A percentile compares a stretch with the other conserved stretches of the same genome.
Conservation (phyloP, 1,140 invertebrate genomes). For the Trichoplusia ni region DNA sequence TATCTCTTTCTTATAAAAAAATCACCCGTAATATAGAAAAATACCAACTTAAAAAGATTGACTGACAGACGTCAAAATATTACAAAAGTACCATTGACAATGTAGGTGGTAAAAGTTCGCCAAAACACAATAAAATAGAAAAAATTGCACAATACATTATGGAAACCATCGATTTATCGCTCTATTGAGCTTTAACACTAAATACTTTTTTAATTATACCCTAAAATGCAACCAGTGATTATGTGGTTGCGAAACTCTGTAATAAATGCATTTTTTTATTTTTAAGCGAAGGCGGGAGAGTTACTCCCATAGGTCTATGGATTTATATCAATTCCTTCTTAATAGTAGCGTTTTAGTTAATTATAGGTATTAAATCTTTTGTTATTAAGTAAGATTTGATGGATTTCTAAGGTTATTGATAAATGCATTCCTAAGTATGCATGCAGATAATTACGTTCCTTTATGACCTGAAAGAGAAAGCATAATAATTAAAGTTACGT, state of each 20-base stretch:
- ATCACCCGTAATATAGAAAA: background rate
- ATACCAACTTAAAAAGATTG: conserved; percentile 35
- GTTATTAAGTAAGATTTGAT: conserved; percentile 27
- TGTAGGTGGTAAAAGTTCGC: background rate
- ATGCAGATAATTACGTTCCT: background rate
- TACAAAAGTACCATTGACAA: background rate
- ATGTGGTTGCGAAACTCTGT: conserved; percentile 69
- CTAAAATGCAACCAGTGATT: conserved; percentile 54
- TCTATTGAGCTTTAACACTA: conserved; percentile 59
- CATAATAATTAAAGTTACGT: no score
- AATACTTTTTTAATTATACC: conserved; percentile 69
- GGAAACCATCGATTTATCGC: conserved; percentile 54
- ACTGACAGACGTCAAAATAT: conserved; percentile 48
- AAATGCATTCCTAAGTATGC: background rate
- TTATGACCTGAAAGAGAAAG: no score
- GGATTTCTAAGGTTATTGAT: conserved; percentile 2
- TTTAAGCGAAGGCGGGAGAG: conserved; percentile 34
- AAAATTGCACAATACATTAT: conserved; percentile 26
- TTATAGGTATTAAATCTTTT: conserved; percentile 51
- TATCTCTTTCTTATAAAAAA: no score
- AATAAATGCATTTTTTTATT: conserved; percentile 50
- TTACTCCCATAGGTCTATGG: conserved; percentile 43
- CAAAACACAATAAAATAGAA: conserved; percentile 22
- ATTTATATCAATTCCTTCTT: conserved; percentile 62
- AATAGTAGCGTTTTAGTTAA: conserved; percentile 60